A percentile compares a stretch with the other conserved stretches of the same genome.
Conservation (phyloP, 1,140 invertebrate species). For the Ridgeia piscesae region DNA sequence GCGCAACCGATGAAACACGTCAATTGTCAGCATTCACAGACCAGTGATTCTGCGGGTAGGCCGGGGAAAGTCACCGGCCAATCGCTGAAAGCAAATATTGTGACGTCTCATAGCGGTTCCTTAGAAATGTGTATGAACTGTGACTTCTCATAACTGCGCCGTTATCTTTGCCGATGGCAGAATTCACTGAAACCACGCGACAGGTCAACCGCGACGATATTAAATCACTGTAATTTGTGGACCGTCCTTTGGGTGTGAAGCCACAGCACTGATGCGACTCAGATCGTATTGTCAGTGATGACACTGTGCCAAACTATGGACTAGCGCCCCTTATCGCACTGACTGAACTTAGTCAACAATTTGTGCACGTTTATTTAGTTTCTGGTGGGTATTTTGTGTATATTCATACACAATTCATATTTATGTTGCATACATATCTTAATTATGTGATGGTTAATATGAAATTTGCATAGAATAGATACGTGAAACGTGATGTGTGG, state of each 20-base stretch:
- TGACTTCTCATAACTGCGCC: neutral
- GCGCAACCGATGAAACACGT: neutral
- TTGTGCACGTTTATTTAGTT: neutral
- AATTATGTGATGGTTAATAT: too few species aligned
- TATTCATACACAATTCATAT: too few species aligned
- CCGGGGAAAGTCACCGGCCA: neutral
- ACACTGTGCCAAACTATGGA: neutral
- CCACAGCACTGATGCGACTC: neutral
- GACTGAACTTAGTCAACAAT: neutral
- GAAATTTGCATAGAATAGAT: too few species aligned
- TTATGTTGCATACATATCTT: too few species aligned
- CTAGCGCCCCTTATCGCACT: neutral
- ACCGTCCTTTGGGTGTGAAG: neutral
- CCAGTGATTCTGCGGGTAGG: neutral
- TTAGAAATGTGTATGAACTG: neutral
- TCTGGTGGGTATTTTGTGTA: neutral
- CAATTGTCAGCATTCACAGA: neutral
- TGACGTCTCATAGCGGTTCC: neutral
- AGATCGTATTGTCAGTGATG: neutral
- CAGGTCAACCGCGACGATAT: neutral
- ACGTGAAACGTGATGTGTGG: too few species aligned
- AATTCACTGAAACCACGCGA: neutral
- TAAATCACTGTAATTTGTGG: neutral
- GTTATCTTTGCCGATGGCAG: neutral
- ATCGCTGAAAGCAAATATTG: neutral